These are phyloP conservation scores for Sicus ferrugineus DNA, from an alignment of 2,888 invertebrate species.

Conservation along the genomic window DNA sequence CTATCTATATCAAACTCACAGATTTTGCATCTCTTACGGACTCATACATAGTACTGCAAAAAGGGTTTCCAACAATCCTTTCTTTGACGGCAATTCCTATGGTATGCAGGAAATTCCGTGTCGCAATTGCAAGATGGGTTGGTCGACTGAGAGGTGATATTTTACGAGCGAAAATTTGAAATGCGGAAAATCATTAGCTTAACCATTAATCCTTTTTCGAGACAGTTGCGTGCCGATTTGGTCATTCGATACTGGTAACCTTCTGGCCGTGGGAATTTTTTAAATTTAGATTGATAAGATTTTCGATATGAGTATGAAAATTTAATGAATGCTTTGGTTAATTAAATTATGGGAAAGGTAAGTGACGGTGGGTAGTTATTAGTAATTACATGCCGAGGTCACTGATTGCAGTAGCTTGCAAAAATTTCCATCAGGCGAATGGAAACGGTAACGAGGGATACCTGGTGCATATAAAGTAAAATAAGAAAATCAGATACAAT, in stretches of 20 bases:
- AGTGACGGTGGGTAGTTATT: too few relatives aligned
- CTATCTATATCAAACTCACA: not conserved
- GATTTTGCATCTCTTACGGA: not conserved
- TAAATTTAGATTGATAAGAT: not conserved
- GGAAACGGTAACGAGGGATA: too few relatives aligned
- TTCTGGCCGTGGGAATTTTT: constrained; percentile 19
- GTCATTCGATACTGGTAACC: constrained; percentile 18
- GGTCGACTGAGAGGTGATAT: not conserved
- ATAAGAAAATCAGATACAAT: not conserved
- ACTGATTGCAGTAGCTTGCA: not conserved
- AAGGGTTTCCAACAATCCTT: constrained; percentile 4
- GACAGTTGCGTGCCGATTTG: constrained; percentile 22
- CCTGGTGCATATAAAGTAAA: not conserved
- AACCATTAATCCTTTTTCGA: constrained; percentile 29
- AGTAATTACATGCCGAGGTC: too few relatives aligned
- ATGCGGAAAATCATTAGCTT: constrained; percentile 31
- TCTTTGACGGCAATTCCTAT: not conserved
- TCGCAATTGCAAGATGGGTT: not conserved
- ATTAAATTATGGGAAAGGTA: too few relatives aligned
- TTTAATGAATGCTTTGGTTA: not conserved
- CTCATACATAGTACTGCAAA: not conserved
- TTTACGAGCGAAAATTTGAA: constrained; percentile 7
- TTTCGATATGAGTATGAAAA: not conserved
- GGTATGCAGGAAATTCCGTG: not conserved
- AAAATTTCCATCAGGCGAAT: not conserved